Conservation (phyloP, 2,888 invertebrate species). For the Ichneumoninae sp. region DNA sequence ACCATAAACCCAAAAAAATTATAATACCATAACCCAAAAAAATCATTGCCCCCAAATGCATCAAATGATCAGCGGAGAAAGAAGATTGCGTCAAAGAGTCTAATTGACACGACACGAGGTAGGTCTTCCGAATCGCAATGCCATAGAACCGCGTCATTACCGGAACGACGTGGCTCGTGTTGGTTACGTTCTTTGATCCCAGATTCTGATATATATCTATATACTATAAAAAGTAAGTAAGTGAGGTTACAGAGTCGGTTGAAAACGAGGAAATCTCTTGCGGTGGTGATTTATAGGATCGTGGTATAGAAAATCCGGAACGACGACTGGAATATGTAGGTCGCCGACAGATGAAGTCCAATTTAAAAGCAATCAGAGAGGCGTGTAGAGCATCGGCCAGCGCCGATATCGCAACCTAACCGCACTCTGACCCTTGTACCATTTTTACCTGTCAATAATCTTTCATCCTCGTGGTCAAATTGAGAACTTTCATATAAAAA, state of each 20-base stretch:
- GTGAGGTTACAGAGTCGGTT: constrained; percentile 24
- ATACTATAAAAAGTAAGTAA: neutral
- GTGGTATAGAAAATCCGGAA: constrained; percentile 21
- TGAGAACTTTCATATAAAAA: neutral
- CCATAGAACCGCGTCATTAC: neutral
- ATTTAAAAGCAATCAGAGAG: constrained; percentile 71
- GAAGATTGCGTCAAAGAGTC: constrained; percentile 10
- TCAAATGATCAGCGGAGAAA: neutral
- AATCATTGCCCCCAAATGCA: neutral
- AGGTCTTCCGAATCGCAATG: constrained; percentile 1
- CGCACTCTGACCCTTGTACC: constrained; percentile 4
- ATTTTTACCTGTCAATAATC: constrained; percentile 24
- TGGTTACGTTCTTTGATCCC: constrained; percentile 44
- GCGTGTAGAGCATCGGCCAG: constrained; percentile 47
- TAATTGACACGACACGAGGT: constrained; percentile 1
- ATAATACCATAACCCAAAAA: neutral
- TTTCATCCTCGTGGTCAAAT: neutral
- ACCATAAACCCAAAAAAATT: neutral
- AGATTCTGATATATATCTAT: constrained; percentile 15
- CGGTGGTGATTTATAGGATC: constrained; percentile 15
- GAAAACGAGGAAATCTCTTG: constrained; percentile 50
- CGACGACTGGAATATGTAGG: constrained; percentile 58
- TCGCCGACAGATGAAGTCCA: constrained; percentile 71
- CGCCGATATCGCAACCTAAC: constrained; percentile 46
- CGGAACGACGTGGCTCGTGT: neutral